These are phyloP conservation scores for Syrmaticus mikado DNA, from an alignment of 2,113 vertebrate species.

Conservation along the genomic window DNA sequence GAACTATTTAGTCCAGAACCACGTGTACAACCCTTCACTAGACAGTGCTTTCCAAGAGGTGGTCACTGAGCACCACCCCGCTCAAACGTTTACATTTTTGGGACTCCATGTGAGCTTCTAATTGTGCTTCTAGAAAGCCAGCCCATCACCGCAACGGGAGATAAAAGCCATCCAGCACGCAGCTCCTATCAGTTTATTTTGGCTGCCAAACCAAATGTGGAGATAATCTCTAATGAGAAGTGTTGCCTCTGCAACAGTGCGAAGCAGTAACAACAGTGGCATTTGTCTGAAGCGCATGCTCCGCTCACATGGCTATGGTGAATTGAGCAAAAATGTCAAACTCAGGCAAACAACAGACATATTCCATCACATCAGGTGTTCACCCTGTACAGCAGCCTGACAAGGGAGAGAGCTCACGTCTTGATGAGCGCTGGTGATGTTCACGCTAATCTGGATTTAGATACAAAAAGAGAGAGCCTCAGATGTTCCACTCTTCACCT, in stretches of 20 bases:
- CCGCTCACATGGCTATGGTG: background rate
- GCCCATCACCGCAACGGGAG: background rate
- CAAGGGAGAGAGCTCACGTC: background rate
- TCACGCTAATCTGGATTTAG: background rate
- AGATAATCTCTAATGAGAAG: conserved; percentile 40
- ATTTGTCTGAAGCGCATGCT: background rate
- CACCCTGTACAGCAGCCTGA: background rate
- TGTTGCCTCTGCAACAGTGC: conserved; percentile 15
- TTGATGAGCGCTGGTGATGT: background rate
- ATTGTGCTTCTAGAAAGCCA: background rate
- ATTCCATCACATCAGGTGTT: background rate
- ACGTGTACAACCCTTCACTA: background rate
- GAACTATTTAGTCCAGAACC: background rate
- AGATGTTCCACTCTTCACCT: background rate
- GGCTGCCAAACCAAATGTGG: conserved; percentile 40
- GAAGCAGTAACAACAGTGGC: background rate
- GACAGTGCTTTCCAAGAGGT: background rate
- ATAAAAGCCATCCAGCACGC: background rate
- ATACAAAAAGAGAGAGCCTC: background rate
- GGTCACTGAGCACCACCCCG: background rate
- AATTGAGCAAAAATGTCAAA: conserved; percentile 48
- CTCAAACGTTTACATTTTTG: background rate
- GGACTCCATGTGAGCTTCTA: background rate
- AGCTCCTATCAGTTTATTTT: conserved; percentile 29
- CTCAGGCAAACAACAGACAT: background rate